Conservation (phyloP, 30 jellyfish, hydroid and myxozoan genomes). For the Hydra vulgaris region DNA sequence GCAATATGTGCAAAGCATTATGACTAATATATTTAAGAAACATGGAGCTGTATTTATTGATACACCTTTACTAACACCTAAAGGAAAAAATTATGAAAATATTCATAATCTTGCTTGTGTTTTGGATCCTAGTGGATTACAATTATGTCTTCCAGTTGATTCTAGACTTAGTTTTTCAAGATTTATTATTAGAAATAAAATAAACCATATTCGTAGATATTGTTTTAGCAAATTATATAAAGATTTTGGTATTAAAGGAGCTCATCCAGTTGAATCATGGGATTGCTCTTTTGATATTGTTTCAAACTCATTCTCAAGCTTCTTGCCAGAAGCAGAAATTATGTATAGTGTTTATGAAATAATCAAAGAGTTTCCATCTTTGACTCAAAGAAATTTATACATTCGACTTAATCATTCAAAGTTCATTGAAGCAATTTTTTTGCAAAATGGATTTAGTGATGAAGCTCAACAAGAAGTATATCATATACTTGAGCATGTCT, state of each 20-base stretch:
- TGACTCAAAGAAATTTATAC: slow-evolving; percentile 42
- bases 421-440: slow-evolving; percentile 53
- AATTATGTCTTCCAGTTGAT: slow-evolving; percentile 73
- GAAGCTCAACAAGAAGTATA: slow-evolving; percentile 26
- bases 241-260: slow-evolving; percentile 45
- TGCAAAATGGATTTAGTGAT: slow-evolving; percentile 39
- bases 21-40: slow-evolving; percentile 33
- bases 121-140: slow-evolving; percentile 72
- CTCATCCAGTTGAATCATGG: slow-evolving; percentile 69
- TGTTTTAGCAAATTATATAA: slow-evolving; percentile 54
- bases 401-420: slow-evolving; percentile 56
- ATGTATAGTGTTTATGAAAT: slow-evolving; percentile 59
- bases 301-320: slow-evolving; percentile 34
- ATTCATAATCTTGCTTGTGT: slow-evolving; percentile 43
- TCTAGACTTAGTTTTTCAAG: slow-evolving; percentile 85
- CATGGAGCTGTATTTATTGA: slow-evolving; percentile 69
- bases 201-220: slow-evolving; percentile 47
- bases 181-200: slow-evolving; percentile 52
- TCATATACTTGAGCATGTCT: slow-evolving; percentile 31
- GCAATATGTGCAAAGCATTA: slow-evolving; percentile 45
- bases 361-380: slow-evolving; percentile 36
- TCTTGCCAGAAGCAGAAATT: slow-evolving; percentile 70
- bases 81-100: slow-evolving; percentile 42
- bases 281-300: slow-evolving; percentile 86
- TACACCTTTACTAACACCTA: slow-evolving; percentile 66